Evolutionary conservation across 35 echinoderm and acorn worm species (phyloP).

Genomic region (Eucidaris tribuloides): DNA sequence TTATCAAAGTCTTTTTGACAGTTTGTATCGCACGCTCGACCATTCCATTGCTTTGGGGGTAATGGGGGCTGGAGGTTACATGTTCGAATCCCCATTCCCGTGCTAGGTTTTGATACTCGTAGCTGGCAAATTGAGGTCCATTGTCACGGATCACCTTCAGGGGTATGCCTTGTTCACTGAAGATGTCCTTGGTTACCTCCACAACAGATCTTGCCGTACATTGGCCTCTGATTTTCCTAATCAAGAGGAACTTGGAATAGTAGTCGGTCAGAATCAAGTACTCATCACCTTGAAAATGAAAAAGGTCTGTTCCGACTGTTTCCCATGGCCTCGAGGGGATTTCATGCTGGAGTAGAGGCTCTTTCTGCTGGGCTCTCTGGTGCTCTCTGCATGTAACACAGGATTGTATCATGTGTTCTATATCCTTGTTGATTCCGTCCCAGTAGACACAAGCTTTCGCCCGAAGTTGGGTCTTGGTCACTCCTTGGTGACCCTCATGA

Average conservation of each 20-base stretch:
- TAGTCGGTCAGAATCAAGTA: conserved; percentile 62
- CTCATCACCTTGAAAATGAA: conserved; percentile 44
- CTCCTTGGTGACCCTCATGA: conserved; percentile 66
- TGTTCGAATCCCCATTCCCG: conserved; percentile 46
- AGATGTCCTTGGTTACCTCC: conserved; percentile 53
- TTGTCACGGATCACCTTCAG: conserved; percentile 54
- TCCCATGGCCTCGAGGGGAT: conserved; percentile 47
- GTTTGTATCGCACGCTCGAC: conserved; percentile 53
- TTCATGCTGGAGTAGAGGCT: conserved; percentile 41
- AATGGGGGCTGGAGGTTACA: conserved; percentile 46
- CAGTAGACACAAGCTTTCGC: conserved; percentile 54
- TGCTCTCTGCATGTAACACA: conserved; percentile 36
- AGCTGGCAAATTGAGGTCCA: conserved; percentile 48
- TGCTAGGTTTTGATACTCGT: conserved; percentile 21
- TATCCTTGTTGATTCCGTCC: conserved; percentile 48
- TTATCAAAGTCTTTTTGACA: conserved; percentile 31
- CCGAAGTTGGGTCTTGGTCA: conserved; percentile 40
- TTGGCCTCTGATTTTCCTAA: conserved; percentile 24
- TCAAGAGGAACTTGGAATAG: conserved; percentile 36
- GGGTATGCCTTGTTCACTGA: conserved; percentile 72
- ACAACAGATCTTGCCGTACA: conserved; percentile 44
- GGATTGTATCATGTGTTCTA: conserved; percentile 40
- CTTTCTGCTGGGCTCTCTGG: conserved; percentile 15
- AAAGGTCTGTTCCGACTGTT: conserved; percentile 49
- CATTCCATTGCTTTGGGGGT: conserved; percentile 60